phyloP scores from a whole-genome alignment of 2,888 invertebrate species.

The Himalopsyche japonica region DNA sequence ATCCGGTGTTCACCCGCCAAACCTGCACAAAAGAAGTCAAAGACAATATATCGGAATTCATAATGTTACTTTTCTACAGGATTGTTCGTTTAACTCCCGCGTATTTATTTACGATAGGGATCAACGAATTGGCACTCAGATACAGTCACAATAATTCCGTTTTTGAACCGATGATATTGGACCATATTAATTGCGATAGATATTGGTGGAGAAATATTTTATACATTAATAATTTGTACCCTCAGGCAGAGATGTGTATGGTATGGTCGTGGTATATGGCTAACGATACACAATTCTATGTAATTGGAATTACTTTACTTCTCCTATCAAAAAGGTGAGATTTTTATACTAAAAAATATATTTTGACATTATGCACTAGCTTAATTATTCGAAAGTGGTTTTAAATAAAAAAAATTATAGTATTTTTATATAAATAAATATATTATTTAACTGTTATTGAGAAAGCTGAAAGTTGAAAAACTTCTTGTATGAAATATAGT shows the following conservation, averaged over 20 bases:
- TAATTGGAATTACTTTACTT: slow-evolving; percentile 68
- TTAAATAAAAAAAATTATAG: too few species aligned
- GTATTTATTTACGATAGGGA: slow-evolving; percentile 76
- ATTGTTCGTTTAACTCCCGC: slow-evolving; percentile 78
- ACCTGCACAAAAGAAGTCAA: slow-evolving; percentile 28
- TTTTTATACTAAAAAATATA: background rate
- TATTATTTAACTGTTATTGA: too few species aligned
- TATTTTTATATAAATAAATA: too few species aligned
- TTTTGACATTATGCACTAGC: too few species aligned
- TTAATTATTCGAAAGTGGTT: too few species aligned
- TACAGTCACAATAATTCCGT: slow-evolving; percentile 74
- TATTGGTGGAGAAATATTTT: slow-evolving; percentile 86
- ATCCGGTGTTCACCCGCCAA: slow-evolving; percentile 24
- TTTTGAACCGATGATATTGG: slow-evolving; percentile 72
- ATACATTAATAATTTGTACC: slow-evolving; percentile 80
- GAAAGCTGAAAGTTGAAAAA: too few species aligned
- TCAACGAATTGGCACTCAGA: slow-evolving; percentile 72
- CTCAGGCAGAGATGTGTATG: slow-evolving; percentile 78
- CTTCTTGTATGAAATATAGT: too few species aligned
- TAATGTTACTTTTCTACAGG: slow-evolving; percentile 56
- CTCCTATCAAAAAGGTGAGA: slow-evolving; percentile 70
- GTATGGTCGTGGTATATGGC: slow-evolving; percentile 84
- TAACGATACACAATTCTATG: slow-evolving; percentile 78
- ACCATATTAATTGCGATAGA: slow-evolving; percentile 72
- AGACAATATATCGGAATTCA: slow-evolving; percentile 25